A percentile compares a stretch with the other conserved stretches of the same genome.
Evolutionary conservation across 2,888 invertebrate genomes (phyloP).

Genomic region (Tenodera sinensis): DNA sequence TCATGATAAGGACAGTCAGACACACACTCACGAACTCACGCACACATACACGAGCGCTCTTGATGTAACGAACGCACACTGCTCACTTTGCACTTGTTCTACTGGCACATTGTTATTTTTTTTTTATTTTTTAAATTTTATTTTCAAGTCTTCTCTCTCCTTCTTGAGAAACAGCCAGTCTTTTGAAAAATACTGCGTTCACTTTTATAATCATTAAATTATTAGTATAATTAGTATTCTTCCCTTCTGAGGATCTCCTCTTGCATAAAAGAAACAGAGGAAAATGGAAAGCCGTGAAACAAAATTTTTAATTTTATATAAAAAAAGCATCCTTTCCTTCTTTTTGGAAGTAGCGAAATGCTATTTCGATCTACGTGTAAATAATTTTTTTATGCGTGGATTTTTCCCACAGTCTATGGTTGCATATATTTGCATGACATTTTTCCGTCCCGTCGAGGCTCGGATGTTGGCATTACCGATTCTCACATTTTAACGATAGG

Average conservation of each 20-base stretch:
- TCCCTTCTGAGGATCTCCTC: not conserved
- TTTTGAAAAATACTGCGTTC: slow-evolving; percentile 24
- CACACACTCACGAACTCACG: not conserved
- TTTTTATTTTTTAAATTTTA: not conserved
- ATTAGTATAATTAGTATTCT: slow-evolving; percentile 5
- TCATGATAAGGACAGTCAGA: not conserved
- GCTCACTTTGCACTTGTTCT: not conserved
- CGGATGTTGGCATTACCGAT: not conserved
- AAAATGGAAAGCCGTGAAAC: not conserved
- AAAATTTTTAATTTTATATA: not conserved
- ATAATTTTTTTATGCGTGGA: not conserved
- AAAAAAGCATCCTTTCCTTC: not conserved
- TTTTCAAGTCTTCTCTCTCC: slow-evolving; percentile 24
- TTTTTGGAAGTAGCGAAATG: not conserved
- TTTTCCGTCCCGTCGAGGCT: not conserved
- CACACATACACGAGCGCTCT: not conserved
- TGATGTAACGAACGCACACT: not conserved
- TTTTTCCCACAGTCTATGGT: not conserved
- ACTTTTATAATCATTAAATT: slow-evolving; percentile 13
- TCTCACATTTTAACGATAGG: not conserved
- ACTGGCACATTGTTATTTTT: not conserved
- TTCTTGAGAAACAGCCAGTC: slow-evolving; percentile 22
- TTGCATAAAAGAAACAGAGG: slow-evolving; percentile 2
- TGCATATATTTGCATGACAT: not conserved
- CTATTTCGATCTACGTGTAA: not conserved